A percentile compares a stretch with the other conserved stretches of the same genome.
Evolutionary conservation across 2,113 vertebrate genomes (phyloP).

Genomic region (Bagarius yarrelli): DNA sequence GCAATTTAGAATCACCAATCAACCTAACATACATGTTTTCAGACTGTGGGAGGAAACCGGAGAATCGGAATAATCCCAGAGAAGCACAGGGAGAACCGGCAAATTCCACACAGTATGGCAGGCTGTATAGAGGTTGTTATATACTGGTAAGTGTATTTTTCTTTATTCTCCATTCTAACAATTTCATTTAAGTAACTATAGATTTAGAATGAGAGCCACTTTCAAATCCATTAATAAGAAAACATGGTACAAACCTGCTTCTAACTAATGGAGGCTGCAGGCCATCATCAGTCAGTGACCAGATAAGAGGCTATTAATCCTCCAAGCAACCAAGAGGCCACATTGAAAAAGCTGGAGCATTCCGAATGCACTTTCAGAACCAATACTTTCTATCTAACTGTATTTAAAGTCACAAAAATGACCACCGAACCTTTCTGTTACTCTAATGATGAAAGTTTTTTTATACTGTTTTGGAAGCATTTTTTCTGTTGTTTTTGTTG

Average conservation of each 20-base stretch:
- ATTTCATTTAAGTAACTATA: background rate
- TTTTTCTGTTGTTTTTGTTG: background rate
- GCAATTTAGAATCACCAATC: no score
- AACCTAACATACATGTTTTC: no score
- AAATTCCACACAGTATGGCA: background rate
- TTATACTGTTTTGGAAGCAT: background rate
- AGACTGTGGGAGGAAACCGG: no score
- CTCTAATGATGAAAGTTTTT: no score
- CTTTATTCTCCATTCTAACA: background rate
- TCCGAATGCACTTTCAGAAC: background rate
- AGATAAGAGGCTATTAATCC: conserved; percentile 8
- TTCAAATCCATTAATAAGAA: background rate
- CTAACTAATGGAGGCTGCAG: background rate
- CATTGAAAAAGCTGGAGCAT: background rate
- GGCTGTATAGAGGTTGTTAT: background rate
- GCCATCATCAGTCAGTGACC: background rate
- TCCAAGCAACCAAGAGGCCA: background rate
- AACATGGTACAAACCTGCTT: background rate
- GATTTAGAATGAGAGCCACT: background rate
- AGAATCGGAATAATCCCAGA: no score
- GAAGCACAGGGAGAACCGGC: no score
- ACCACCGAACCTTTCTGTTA: background rate
- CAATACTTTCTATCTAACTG: background rate
- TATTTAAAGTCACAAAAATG: background rate
- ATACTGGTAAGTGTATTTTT: background rate